A percentile compares a stretch with the other conserved stretches of the same genome.
These are phyloP conservation scores for Enteromius viviparus DNA, from an alignment of 2,797 vertebrate genomes.

Conservation along the genomic window DNA sequence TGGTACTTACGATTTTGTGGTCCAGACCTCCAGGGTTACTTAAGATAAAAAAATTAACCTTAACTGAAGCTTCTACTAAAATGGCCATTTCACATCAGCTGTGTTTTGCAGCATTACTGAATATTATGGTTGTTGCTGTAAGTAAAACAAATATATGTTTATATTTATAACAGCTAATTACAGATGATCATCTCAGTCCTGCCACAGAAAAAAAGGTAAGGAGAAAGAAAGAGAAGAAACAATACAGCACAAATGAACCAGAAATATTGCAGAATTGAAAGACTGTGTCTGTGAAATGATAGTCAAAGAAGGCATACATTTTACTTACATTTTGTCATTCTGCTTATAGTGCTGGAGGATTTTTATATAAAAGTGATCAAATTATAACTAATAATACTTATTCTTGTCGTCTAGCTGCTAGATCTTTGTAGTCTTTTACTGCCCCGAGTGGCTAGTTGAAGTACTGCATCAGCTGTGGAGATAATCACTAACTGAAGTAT, in stretches of 20 bases:
- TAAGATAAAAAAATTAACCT: background rate
- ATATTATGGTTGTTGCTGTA: background rate
- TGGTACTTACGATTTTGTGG: no score
- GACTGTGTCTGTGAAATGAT: background rate
- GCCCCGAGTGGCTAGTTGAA: slow-evolving; percentile 5
- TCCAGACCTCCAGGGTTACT: no score
- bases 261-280: background rate
- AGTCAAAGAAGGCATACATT: background rate
- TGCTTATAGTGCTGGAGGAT: background rate
- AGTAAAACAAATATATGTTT: background rate
- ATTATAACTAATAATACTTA: background rate
- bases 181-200: background rate
- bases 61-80: background rate
- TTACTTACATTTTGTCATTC: background rate
- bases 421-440: background rate
- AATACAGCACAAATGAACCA: background rate
- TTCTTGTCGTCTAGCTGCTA: background rate
- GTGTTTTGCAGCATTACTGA: background rate
- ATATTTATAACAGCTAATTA: background rate
- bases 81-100: background rate
- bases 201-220: background rate
- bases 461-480: slow-evolving; percentile 7
- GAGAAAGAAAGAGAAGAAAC: background rate
- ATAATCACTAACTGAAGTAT: background rate
- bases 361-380: background rate